Conservation (phyloP, 2,797 vertebrate genomes). For the Aeoliscus strigatus region DNA sequence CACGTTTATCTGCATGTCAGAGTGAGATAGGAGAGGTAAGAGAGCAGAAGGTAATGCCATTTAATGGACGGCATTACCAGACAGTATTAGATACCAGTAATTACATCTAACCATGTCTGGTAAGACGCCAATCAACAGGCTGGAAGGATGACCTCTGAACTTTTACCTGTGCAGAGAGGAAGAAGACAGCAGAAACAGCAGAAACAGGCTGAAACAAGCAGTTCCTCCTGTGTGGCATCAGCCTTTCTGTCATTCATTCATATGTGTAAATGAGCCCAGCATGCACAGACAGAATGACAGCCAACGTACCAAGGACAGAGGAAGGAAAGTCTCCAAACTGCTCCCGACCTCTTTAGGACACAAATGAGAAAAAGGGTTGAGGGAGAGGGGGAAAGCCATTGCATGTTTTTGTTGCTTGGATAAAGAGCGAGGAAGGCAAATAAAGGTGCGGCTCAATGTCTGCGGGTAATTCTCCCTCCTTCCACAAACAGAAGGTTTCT, state of each 20-base stretch:
- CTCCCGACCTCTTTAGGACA: slow-evolving; percentile 11
- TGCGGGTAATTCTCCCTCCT: slow-evolving; percentile 74
- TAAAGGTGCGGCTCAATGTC: slow-evolving; percentile 75
- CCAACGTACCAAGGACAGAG: slow-evolving; percentile 28
- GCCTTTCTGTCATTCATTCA: slow-evolving; percentile 14
- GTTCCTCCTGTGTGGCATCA: slow-evolving; percentile 27
- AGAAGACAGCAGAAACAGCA: slow-evolving; percentile 45
- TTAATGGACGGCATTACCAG: slow-evolving; percentile 98
- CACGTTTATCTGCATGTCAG: slow-evolving; percentile 33
- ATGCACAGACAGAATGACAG: slow-evolving; percentile 34
- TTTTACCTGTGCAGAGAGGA: slow-evolving; percentile 62
- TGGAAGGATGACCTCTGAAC: slow-evolving; percentile 64
- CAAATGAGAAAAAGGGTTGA: slow-evolving; percentile 28
- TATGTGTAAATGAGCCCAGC: slow-evolving; percentile 17
- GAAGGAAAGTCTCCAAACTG: slow-evolving; percentile 7
- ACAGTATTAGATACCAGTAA: slow-evolving; percentile 98
- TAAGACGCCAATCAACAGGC: slow-evolving; percentile 94
- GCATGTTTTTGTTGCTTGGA: slow-evolving; percentile 46
- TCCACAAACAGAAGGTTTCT: slow-evolving; percentile 69
- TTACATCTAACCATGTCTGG: slow-evolving; percentile 99
- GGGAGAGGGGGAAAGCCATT: slow-evolving; percentile 25
- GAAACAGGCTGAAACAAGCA: slow-evolving; percentile 53
- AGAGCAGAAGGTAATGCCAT: slow-evolving; percentile 74
- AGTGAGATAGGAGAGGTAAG: slow-evolving; percentile 59
- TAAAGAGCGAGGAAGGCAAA: slow-evolving; percentile 65